phyloP scores from a whole-genome alignment of 1,140 invertebrate genomes.

The Drosophila melanogaster region Release_6_plus_ISO1_MT NT_033777.3:7175001-7175500 shows the following conservation, averaged over 20 bases:
- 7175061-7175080: slow-evolving; percentile 34
- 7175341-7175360: slow-evolving; percentile 75
- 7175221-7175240: slow-evolving; percentile 89
- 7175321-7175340: slow-evolving; percentile 78
- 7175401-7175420: slow-evolving; percentile 5
- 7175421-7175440: neutral
- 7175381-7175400: slow-evolving; percentile 81
- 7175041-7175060: neutral
- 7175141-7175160: slow-evolving; percentile 47
- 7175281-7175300: slow-evolving; percentile 43
- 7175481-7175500: too few relatives aligned
- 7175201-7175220: slow-evolving; percentile 86
- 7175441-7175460: too few relatives aligned
- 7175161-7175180: slow-evolving; percentile 57
- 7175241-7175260: slow-evolving; percentile 84
- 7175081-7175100: slow-evolving; percentile 25
- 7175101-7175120: slow-evolving; percentile 53
- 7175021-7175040: neutral
- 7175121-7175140: slow-evolving; percentile 68
- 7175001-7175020: slow-evolving; percentile 65
- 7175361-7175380: slow-evolving; percentile 77
- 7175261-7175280: slow-evolving; percentile 38
- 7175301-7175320: slow-evolving; percentile 67
- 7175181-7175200: slow-evolving; percentile 57
- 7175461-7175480: too few relatives aligned